phyloP scores from a whole-genome alignment of 30 jellyfish, hydroid and myxozoan species.

The Aurelia aurita region DNA sequence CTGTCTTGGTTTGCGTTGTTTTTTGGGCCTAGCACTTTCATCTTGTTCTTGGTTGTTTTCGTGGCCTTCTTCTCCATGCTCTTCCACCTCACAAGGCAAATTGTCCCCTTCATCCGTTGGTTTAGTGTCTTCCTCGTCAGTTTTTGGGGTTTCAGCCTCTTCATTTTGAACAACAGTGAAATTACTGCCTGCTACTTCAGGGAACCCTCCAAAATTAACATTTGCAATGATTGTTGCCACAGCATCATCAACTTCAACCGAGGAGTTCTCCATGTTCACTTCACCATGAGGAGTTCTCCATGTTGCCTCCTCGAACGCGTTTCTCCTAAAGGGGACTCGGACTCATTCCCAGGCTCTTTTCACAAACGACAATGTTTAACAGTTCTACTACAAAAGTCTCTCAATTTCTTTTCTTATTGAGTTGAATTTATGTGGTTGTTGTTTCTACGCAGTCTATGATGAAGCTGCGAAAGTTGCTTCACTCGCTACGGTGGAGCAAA shows the following conservation, averaged over 20 bases:
- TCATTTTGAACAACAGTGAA: constrained; percentile 33
- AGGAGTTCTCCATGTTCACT: constrained; percentile 82
- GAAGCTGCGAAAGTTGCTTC: too few species aligned
- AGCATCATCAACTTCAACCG: constrained; percentile 77
- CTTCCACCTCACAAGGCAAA: not conserved
- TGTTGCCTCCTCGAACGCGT: constrained; percentile 7
- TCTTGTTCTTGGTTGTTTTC: not conserved
- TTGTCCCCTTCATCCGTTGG: not conserved
- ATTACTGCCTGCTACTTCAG: constrained; percentile 63
- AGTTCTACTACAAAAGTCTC: too few species aligned
- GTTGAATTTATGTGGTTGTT: too few species aligned
- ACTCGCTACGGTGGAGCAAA: too few species aligned
- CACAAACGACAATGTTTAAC: not conserved
- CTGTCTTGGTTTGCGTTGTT: constrained; percentile 51
- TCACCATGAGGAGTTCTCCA: too few species aligned
- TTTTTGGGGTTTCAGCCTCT: constrained; percentile 11
- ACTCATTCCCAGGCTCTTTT: not conserved
- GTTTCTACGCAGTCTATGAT: too few species aligned
- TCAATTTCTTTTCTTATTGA: too few species aligned
- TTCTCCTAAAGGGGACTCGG: not conserved
- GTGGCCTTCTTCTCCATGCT: not conserved
- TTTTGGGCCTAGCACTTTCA: constrained; percentile 17
- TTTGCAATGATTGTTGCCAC: constrained; percentile 80
- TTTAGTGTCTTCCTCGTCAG: constrained; percentile 3
- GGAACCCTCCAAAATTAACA: constrained; percentile 69